Percentiles rank a stretch among this genome's conserved stretches.
Evolutionary conservation across 2,888 invertebrate genomes (phyloP).

Genomic region (Cecidostiba fungosa): DNA sequence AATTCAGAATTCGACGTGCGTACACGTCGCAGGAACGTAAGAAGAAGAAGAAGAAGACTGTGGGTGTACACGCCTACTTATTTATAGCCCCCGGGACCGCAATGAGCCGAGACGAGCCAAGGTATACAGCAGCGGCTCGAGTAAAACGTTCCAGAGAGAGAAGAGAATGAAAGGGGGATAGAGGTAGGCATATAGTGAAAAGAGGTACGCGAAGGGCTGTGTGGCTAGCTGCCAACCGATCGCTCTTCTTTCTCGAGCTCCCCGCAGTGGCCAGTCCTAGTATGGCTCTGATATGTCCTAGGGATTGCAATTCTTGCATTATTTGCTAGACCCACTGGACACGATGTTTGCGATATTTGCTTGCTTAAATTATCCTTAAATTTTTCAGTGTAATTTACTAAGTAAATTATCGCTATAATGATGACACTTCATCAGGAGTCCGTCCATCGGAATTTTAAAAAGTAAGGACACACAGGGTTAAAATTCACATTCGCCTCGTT

Average conservation of each 20-base stretch:
- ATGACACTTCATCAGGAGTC: no score
- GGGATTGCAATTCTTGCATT: constrained; percentile 55
- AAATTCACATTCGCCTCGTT: no score
- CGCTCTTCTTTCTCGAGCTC: constrained; percentile 16
- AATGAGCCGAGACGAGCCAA: constrained; percentile 66
- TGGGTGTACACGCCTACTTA: constrained; percentile 60
- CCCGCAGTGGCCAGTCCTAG: background rate
- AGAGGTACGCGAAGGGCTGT: constrained; percentile 48
- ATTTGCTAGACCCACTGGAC: constrained; percentile 5
- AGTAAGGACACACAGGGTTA: no score
- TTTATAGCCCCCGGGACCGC: constrained; percentile 66
- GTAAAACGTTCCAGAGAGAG: constrained; percentile 47
- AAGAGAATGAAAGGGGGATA: constrained; percentile 49
- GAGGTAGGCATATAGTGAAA: constrained; percentile 22
- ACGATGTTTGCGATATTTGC: background rate
- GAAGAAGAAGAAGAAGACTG: constrained; percentile 22
- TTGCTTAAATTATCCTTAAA: background rate
- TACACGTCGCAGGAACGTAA: background rate
- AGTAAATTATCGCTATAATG: no score
- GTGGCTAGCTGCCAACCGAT: constrained; percentile 65
- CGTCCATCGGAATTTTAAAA: no score
- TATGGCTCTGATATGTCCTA: background rate
- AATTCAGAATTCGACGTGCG: constrained; percentile 24
- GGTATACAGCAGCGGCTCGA: constrained; percentile 60
- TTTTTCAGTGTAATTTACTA: no score